Percentiles rank a stretch among this genome's conserved stretches.
These are phyloP conservation scores for Condylura cristata DNA, from an alignment of 2,113 vertebrate species.

Conservation along the genomic window DNA sequence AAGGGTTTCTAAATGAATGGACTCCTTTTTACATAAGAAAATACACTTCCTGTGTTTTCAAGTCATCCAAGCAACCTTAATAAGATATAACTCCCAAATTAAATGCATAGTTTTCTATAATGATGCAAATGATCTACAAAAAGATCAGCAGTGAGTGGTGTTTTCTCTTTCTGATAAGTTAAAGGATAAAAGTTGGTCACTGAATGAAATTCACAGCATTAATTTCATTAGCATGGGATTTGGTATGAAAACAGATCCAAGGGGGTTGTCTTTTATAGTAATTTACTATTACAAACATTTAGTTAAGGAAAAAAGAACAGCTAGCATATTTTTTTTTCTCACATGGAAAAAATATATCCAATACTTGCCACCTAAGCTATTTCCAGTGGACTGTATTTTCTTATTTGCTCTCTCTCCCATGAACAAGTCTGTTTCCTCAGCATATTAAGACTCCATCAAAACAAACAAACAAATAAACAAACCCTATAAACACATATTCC, in stretches of 20 bases:
- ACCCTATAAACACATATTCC: not conserved
- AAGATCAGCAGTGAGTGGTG: conserved; percentile 2
- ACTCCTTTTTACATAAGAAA: conserved; percentile 18
- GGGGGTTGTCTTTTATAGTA: not conserved
- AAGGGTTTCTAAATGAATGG: conserved; percentile 32
- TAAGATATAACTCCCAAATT: conserved; percentile 40
- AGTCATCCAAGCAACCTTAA: conserved; percentile 11
- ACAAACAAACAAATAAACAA: not conserved
- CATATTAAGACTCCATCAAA: not conserved
- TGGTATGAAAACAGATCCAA: not conserved
- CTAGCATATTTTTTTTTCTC: conserved; percentile 18
- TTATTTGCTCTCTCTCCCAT: not conserved
- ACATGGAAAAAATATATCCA: not conserved
- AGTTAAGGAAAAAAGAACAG: conserved; percentile 28
- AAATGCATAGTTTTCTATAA: not conserved
- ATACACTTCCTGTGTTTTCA: not conserved
- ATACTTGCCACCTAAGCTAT: not conserved
- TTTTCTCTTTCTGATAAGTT: conserved; percentile 43
- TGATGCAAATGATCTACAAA: not conserved
- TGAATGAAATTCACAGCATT: conserved; percentile 44
- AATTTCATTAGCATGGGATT: not conserved
- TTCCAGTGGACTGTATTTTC: conserved; percentile 13
- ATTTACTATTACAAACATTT: conserved; percentile 30
- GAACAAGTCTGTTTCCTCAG: conserved; percentile 17
- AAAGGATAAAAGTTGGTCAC: conserved; percentile 9